Base-by-base conservation (phyloP, 1,140 invertebrate species). In the Neuroterus valhalla region DNA sequence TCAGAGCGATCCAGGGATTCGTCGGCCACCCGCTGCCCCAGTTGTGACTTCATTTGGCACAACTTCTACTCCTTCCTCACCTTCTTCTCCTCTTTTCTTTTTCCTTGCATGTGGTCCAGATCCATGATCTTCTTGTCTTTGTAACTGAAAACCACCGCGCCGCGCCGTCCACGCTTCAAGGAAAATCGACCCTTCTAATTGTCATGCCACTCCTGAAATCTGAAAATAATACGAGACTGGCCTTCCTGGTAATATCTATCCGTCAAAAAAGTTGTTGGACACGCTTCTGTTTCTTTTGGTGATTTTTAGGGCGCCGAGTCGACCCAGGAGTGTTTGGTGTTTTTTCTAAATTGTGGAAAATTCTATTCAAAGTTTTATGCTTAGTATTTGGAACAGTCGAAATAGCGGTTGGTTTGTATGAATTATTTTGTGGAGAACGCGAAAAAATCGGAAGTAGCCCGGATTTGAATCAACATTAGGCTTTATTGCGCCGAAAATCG, bases 31-130 rank as follows among this genome's bases (percentile, higher is more conserved):
- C 87, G 87, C 85, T 86, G 88, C 68, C 82, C 78, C 43, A 86
- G 87, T 87, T 87, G 83, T 89, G 86, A 89, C 88, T 89, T 88
- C 82, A 89, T 88, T 88, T 86, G 71, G 78, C 78, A 81, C 80
- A 81, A 82, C 78, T 76, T 55, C 19, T 55, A 55, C 55, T 48
- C 66, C 21, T 17, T 69, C 50, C 46, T n/a, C 68, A 42, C 46
- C 21, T 50, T 55, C 48, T 21, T 50, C 42, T 31, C 14, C 38
- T 50, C 44, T 68, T 15, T 45, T 46, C 67, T 45, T 48, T 21
- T 55, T 15, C 74, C 71, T 76, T 79, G 77, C 81, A 70, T 46
- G 46, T 62, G 50, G 19, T 69, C 71, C 71, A 68, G 71, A 38
- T 44, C 48, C 38, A 48, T 66, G 62, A 26, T 31, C 52, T 62